These are phyloP conservation scores for Dinoponera quadriceps DNA, from an alignment of 1,140 invertebrate species.

Conservation along the genomic window DNA sequence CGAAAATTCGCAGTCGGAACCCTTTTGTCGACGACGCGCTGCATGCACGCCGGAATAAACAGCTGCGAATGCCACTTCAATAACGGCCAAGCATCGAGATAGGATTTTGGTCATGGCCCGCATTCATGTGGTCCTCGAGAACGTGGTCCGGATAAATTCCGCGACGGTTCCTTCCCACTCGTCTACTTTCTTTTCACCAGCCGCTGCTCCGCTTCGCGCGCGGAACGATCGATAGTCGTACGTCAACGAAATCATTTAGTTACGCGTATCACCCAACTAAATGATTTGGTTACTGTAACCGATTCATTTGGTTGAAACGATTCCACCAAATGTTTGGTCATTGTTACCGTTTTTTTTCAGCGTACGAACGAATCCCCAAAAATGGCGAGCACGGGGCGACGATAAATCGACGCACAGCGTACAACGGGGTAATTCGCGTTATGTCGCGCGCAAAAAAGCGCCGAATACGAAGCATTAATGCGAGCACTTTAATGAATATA, in stretches of 20 bases:
- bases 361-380: no score
- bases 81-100: conserved; percentile 69
- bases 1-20: conserved; percentile 74
- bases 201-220: not conserved
- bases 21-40: conserved; percentile 71
- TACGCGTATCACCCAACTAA: no score
- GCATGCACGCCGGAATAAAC: conserved; percentile 71
- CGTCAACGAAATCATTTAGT: no score
- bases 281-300: no score
- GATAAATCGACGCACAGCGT: not conserved
- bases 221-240: no score
- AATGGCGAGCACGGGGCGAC: no score
- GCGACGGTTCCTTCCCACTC: conserved; percentile 19
- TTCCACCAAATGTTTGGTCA: no score
- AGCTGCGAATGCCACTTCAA: conserved; percentile 80
- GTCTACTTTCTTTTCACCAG: not conserved
- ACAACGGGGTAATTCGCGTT: not conserved
- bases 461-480: conserved; percentile 9
- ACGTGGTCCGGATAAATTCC: conserved; percentile 48
- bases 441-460: not conserved
- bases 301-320: no score
- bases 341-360: no score
- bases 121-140: conserved; percentile 50
- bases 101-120: conserved; percentile 63
- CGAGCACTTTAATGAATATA: conserved; percentile 23